phyloP scores from a whole-genome alignment of 1,140 invertebrate species.

The Coenobita brevimanus region DNA sequence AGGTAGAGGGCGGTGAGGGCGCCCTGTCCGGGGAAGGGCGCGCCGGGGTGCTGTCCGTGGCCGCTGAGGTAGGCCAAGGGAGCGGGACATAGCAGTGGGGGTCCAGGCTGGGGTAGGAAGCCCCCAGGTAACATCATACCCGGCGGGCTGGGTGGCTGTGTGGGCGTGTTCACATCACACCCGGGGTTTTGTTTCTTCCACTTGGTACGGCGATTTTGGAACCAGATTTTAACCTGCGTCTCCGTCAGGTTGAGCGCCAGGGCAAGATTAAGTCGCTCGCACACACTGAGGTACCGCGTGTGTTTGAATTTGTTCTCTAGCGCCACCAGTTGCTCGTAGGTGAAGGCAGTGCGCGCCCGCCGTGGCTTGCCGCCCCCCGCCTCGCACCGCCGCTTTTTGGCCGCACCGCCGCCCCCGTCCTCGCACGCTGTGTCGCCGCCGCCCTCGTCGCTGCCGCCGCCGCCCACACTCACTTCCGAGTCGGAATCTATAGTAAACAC shows the following conservation, averaged over 20 bases:
- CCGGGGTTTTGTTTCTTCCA: conserved; percentile 61
- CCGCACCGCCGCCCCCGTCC: conserved; percentile 25
- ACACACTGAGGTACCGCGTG: conserved; percentile 54
- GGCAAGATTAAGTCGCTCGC: conserved; percentile 53
- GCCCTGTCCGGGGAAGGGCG: conserved; percentile 41
- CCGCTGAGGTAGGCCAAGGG: conserved; percentile 48
- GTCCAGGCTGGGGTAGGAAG: conserved; percentile 32
- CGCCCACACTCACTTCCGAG: conserved; percentile 36
- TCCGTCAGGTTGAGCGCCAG: conserved; percentile 61
- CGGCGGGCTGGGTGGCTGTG: conserved; percentile 53
- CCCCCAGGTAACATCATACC: conserved; percentile 36
- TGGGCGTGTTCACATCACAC: conserved; percentile 54
- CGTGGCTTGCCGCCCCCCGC: conserved; percentile 87
- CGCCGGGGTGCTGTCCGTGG: not conserved
- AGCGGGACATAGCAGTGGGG: conserved; percentile 42
- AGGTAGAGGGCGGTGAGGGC: conserved; percentile 56
- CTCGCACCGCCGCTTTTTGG: conserved; percentile 61
- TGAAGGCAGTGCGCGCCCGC: conserved; percentile 96
- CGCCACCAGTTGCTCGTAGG: conserved; percentile 97
- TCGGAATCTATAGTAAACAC: conserved; percentile 38
- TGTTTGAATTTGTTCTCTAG: conserved; percentile 74
- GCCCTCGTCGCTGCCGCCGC: conserved; percentile 31
- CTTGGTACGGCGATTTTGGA: conserved; percentile 60
- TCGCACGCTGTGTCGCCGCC: not conserved
- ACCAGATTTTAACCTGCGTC: conserved; percentile 62